Evolutionary conservation across 2,888 invertebrate species (phyloP).

Genomic region (Rambutsinella grinnellia): DNA sequence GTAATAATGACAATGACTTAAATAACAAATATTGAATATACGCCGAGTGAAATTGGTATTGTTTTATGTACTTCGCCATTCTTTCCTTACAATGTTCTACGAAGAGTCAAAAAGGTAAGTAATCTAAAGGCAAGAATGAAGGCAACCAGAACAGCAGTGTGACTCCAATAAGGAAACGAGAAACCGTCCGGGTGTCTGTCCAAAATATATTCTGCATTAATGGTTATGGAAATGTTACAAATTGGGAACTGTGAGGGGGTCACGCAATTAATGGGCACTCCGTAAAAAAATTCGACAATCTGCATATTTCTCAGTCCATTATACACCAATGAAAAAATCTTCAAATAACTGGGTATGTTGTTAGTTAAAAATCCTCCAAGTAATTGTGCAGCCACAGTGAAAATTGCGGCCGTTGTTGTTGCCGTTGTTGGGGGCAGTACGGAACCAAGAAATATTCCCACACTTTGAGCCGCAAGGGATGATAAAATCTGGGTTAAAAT

Average conservation of each 20-base stretch:
- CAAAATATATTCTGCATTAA: slow-evolving; percentile 39
- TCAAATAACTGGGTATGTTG: slow-evolving; percentile 79
- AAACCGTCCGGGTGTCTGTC: slow-evolving; percentile 24
- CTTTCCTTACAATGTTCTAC: slow-evolving; percentile 21
- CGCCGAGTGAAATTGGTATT: too few species aligned
- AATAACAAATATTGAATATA: too few species aligned
- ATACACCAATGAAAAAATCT: slow-evolving; percentile 82
- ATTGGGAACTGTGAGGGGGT: slow-evolving; percentile 21
- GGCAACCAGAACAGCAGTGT: slow-evolving; percentile 41
- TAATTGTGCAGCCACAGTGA: slow-evolving; percentile 81
- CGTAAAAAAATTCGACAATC: slow-evolving; percentile 80
- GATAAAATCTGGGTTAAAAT: slow-evolving; percentile 48
- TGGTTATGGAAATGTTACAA: slow-evolving; percentile 24
- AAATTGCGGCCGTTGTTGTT: slow-evolving; percentile 81
- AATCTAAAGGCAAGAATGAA: slow-evolving; percentile 41
- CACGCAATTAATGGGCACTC: slow-evolving; percentile 72
- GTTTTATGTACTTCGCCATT: too few species aligned
- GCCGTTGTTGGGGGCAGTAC: slow-evolving; percentile 82
- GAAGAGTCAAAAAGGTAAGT: slow-evolving; percentile 39
- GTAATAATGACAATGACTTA: too few species aligned
- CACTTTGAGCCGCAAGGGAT: slow-evolving; percentile 72
- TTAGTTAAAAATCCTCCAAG: slow-evolving; percentile 82
- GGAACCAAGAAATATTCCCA: slow-evolving; percentile 83
- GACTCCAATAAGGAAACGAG: slow-evolving; percentile 52
- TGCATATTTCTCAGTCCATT: slow-evolving; percentile 87